These are phyloP conservation scores for Branchinecta lindahli DNA, from an alignment of 1,140 invertebrate genomes.

Conservation along the genomic window DNA sequence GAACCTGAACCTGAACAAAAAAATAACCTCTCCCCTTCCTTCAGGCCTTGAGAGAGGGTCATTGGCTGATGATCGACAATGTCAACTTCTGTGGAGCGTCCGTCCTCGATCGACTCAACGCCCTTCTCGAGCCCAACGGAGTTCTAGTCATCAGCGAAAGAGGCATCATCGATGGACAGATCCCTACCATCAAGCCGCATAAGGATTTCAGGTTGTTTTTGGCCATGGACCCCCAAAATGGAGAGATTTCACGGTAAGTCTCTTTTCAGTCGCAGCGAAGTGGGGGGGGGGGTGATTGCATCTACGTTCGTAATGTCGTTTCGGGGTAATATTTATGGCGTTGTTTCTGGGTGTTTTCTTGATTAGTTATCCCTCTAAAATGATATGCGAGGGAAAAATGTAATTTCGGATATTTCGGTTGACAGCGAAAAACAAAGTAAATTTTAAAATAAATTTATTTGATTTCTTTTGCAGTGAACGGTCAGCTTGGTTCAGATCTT, in stretches of 20 bases:
- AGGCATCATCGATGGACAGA: conserved; percentile 50
- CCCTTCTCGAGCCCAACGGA: conserved; percentile 81
- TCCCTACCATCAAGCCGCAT: conserved; percentile 65
- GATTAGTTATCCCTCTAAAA: too few relatives aligned
- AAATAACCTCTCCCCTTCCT: not conserved
- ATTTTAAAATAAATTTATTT: too few relatives aligned
- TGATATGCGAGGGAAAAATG: not conserved
- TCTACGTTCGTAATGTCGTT: not conserved
- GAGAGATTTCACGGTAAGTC: conserved; percentile 70
- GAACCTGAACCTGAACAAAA: too few relatives aligned
- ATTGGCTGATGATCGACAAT: conserved; percentile 88
- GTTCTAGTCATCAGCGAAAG: conserved; percentile 77
- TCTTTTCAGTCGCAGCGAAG: not conserved
- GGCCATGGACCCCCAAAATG: conserved; percentile 83
- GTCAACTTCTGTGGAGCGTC: conserved; percentile 93
- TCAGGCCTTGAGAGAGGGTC: conserved; percentile 56
- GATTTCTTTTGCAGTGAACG: too few relatives aligned
- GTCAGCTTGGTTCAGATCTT: too few relatives aligned
- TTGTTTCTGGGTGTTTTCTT: too few relatives aligned
- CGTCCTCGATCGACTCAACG: conserved; percentile 89
- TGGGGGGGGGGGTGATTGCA: not conserved
- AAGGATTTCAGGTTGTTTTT: conserved; percentile 84
- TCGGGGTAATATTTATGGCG: not conserved
- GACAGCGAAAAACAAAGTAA: too few relatives aligned
- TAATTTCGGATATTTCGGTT: conserved; percentile 9